phyloP scores from a whole-genome alignment of 37 sponge, comb jelly and placozoan species.

The Amphimedon queenslandica region DNA sequence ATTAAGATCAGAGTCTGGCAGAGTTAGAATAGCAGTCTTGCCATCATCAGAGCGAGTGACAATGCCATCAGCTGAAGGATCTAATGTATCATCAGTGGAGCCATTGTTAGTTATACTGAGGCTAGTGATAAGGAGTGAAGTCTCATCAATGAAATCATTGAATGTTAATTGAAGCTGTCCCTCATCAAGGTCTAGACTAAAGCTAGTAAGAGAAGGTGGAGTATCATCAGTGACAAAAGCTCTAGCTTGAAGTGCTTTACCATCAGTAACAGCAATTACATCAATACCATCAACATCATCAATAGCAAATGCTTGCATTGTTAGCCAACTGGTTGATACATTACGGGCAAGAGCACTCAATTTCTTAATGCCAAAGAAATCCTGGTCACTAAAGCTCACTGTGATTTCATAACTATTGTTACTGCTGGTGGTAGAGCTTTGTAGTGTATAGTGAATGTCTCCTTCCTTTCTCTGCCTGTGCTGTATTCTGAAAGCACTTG shows the following conservation, averaged over 20 bases:
- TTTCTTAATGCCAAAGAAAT: slow-evolving; percentile 76
- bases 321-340: slow-evolving; percentile 56
- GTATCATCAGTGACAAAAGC: slow-evolving; percentile 30
- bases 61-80: slow-evolving; percentile 34
- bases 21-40: slow-evolving; percentile 31
- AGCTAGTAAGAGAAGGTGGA: slow-evolving; percentile 47
- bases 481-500: slow-evolving; percentile 80
- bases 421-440: slow-evolving; percentile 28
- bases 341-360: slow-evolving; percentile 47
- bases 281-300: slow-evolving; percentile 84
- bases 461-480: slow-evolving; percentile 17
- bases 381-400: slow-evolving; percentile 65
- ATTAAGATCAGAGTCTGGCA: slow-evolving; percentile 54
- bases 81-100: slow-evolving; percentile 1
- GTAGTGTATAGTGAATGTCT: slow-evolving; percentile 45
- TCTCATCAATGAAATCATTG: slow-evolving; percentile 63
- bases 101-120: slow-evolving; percentile 51
- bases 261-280: slow-evolving; percentile 82
- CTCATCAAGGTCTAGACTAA: slow-evolving; percentile 53
- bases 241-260: slow-evolving; percentile 55
- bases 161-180: slow-evolving; percentile 61
- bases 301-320: slow-evolving; percentile 92
- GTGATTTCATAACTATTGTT: slow-evolving; percentile 47
- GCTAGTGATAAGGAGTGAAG: slow-evolving; percentile 9
- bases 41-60: slow-evolving; percentile 39